phyloP scores from a whole-genome alignment of 2,888 invertebrate genomes.

The Acronicta psi region DNA sequence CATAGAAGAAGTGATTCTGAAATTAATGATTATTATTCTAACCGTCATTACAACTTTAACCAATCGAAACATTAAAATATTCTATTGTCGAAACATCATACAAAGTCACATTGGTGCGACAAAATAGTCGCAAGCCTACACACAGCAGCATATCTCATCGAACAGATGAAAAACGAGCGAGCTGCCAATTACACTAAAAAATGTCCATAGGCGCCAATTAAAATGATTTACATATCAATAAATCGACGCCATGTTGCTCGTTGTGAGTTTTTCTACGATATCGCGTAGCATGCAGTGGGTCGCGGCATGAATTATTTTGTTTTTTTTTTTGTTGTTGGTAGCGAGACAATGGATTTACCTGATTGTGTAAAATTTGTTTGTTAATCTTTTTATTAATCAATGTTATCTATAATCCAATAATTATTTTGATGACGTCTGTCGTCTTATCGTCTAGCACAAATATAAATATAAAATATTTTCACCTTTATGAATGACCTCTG shows the following conservation, averaged over 20 bases:
- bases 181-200: slow-evolving; percentile 88
- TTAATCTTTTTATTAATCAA: too few species aligned
- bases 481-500: too few species aligned
- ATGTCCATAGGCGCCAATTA: slow-evolving; percentile 86
- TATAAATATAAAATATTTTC: too few species aligned
- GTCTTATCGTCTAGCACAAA: too few species aligned
- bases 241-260: slow-evolving; percentile 75
- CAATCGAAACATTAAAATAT: too few species aligned
- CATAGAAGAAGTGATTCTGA: too few species aligned
- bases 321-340: too few species aligned
- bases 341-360: slow-evolving; percentile 40
- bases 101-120: background rate
- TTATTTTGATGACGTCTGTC: too few species aligned
- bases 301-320: slow-evolving; percentile 52
- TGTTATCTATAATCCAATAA: too few species aligned
- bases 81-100: background rate
- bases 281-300: slow-evolving; percentile 56
- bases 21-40: too few species aligned
- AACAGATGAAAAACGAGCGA: slow-evolving; percentile 79
- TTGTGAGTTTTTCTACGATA: slow-evolving; percentile 52
- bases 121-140: slow-evolving; percentile 41
- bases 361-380: slow-evolving; percentile 19
- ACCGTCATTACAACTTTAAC: too few species aligned
- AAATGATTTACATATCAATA: slow-evolving; percentile 89
- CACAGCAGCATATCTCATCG: slow-evolving; percentile 58